These are phyloP conservation scores for Scartelaos histophorus DNA, from an alignment of 2,113 vertebrate genomes.

Conservation along the genomic window DNA sequence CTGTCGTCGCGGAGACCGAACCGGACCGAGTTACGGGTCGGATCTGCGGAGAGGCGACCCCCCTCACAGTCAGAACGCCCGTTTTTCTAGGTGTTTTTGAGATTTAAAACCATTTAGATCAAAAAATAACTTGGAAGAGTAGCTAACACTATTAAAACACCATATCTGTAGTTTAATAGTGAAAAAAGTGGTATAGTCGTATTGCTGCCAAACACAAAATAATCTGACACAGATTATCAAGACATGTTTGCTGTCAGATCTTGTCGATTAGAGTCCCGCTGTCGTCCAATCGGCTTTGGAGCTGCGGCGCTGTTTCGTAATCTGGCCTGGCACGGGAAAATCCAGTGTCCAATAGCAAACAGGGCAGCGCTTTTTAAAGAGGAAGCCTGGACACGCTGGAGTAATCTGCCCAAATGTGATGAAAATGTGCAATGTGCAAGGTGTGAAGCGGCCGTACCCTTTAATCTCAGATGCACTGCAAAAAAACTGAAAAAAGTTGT, in stretches of 20 bases:
- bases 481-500: neutral
- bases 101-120: too few species aligned
- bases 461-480: constrained; percentile 12
- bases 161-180: too few species aligned
- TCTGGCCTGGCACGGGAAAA: neutral
- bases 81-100: too few species aligned
- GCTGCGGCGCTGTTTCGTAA: neutral
- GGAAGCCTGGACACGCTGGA: constrained; percentile 2
- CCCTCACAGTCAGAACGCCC: too few species aligned
- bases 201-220: neutral
- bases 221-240: constrained; percentile 2
- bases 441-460: constrained; percentile 9
- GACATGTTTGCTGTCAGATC: constrained; percentile 16
- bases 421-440: neutral
- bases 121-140: too few species aligned
- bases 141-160: too few species aligned
- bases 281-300: constrained; percentile 1
- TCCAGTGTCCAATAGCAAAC: neutral
- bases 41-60: too few species aligned
- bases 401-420: constrained; percentile 19
- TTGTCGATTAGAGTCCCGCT: constrained; percentile 13
- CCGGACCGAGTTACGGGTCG: too few species aligned
- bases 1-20: too few species aligned
- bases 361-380: neutral
- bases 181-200: neutral